These are phyloP conservation scores for Chionomys nivalis DNA, from an alignment of 2,113 vertebrate species.

Conservation along the genomic window DNA sequence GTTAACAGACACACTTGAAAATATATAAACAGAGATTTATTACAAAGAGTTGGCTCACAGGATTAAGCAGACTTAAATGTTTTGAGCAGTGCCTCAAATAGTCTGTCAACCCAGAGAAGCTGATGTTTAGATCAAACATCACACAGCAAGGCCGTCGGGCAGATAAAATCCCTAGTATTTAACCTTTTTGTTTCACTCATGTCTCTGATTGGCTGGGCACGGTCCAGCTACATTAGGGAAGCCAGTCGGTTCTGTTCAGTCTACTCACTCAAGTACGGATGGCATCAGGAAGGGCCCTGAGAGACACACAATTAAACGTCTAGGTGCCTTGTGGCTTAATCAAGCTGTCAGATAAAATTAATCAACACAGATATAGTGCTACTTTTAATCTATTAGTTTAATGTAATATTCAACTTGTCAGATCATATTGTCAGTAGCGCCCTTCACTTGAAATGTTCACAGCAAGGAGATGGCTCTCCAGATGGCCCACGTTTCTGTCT, in stretches of 20 bases:
- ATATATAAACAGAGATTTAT: background rate
- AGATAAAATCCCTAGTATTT: background rate
- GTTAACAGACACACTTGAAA: background rate
- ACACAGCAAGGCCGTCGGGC: background rate
- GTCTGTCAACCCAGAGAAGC: background rate
- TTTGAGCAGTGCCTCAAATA: background rate
- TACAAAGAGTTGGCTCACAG: background rate
- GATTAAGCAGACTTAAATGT: background rate
- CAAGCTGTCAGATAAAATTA: conserved; percentile 37
- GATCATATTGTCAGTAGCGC: background rate
- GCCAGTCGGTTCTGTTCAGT: background rate
- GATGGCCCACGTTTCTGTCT: background rate
- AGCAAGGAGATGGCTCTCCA: conserved; percentile 29
- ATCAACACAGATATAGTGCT: background rate
- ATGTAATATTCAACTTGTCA: background rate
- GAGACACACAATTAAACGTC: background rate
- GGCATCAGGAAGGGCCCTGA: background rate
- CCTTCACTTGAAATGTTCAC: conserved; percentile 10
- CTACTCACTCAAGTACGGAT: background rate
- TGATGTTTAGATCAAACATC: background rate
- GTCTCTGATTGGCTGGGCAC: background rate
- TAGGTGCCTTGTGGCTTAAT: background rate
- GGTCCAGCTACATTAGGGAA: background rate
- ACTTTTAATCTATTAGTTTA: background rate
- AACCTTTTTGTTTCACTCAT: background rate